Evolutionary conservation across 2,113 vertebrate genomes (phyloP), one percentile per base, ranked within the genome.

Genomic region (Tetrao urogallus): DNA sequence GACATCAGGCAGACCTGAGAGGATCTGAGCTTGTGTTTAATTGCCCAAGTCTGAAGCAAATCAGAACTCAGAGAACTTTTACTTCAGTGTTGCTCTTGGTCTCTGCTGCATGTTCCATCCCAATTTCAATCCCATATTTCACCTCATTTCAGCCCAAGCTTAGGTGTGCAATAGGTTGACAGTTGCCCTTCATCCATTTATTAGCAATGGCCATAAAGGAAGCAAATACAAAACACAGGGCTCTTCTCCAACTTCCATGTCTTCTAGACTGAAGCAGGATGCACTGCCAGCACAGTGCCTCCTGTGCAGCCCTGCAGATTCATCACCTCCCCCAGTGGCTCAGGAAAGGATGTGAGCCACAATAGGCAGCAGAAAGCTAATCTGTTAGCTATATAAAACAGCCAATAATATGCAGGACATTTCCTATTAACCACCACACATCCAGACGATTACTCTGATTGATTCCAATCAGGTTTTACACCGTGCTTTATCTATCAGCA

Each of bases 391-490:
- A n/a, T 14, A 73, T 11, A 87, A 90, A 94, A 27, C 87, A 94
- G 58, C 75, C 77, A 74, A 76, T 91, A 94, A 94, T 80, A 95
- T 93, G 92, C 82, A 94, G 81, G 93, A 97, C 57, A 6, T 86
- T 94, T 82, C 91, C 90, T 95, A 89, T 95, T 92, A 90, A 94
- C 84, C 43, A 89, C 83, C 91, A 73, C 92, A 60, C 81, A 82
- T 85, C 85, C 80, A 89, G 78, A 89, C 86, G 90, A 95, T 96
- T 91, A 92, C 82, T 79, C 89, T 91, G 71, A 95, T 95, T 91
- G 96, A 94, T 96, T 97, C 92, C 78, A 90, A 91, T 94, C 96
- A 90, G 81, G 83, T 91, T 94, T 95, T 95, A 91, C 94, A 84
- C 89, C 3, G 1, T 1, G 88, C 90, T 96, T 94, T 79, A 94